A percentile compares a stretch with the other conserved stretches of the same genome.
phyloP scores from a whole-genome alignment of 2,797 vertebrate genomes.

The Apogon hyalosoma region DNA sequence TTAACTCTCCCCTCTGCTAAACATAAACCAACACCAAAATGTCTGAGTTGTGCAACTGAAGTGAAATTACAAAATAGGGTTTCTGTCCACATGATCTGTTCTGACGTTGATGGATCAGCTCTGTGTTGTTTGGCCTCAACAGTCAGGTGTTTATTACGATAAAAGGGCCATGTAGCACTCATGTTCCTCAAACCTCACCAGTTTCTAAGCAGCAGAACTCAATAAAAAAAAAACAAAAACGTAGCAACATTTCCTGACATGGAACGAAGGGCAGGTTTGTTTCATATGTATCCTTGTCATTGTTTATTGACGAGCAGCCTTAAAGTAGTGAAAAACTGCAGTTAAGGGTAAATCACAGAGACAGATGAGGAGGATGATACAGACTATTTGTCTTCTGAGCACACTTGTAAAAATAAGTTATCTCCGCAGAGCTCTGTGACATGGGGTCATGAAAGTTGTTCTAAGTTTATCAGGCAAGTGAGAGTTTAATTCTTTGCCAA shows the following conservation, averaged over 20 bases:
- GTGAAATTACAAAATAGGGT: conserved; percentile 10
- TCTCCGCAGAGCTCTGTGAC: conserved; percentile 11
- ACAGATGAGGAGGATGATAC: conserved; percentile 8
- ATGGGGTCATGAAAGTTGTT: conserved; percentile 30
- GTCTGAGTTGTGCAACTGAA: conserved; percentile 47
- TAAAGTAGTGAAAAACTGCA: conserved; percentile 17
- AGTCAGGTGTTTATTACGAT: conserved; percentile 62
- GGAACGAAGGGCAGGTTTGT: conserved; percentile 12
- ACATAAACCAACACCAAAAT: conserved; percentile 38
- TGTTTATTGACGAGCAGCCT: conserved; percentile 35
- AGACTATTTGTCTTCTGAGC: no score
- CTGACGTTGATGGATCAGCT: conserved; percentile 51
- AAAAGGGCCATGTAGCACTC: conserved; percentile 28
- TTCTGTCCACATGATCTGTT: conserved; percentile 13
- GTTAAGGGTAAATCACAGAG: conserved; percentile 37
- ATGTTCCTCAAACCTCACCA: conserved; percentile 24
- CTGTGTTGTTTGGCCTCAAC: conserved; percentile 30
- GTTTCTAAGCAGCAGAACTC: conserved; percentile 55
- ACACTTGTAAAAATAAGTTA: conserved; percentile 27
- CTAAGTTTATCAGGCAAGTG: conserved; percentile 11
- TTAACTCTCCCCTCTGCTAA: conserved; percentile 45
- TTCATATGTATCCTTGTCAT: conserved; percentile 31
- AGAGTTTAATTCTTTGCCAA: conserved; percentile 9
- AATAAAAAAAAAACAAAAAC: conserved; percentile 57
- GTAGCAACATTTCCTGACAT: conserved; percentile 19